Percentiles rank a stretch among this genome's conserved stretches.
Evolutionary conservation across 2,113 vertebrate genomes (phyloP).

Genomic region (rat (Rattus norvegicus)): DNA sequence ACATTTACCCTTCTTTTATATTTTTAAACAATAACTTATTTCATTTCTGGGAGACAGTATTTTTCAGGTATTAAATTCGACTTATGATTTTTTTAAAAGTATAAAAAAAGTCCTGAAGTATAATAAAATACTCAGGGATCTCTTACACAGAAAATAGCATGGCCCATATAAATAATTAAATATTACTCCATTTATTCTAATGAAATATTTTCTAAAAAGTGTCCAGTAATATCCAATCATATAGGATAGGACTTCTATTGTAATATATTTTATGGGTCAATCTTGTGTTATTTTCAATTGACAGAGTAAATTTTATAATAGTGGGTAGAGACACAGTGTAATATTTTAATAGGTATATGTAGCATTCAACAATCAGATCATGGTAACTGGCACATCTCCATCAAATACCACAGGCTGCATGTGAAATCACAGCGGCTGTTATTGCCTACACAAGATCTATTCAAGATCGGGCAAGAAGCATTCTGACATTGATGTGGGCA

Average conservation of each 20-base stretch:
- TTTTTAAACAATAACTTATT: neutral
- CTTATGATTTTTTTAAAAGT: neutral
- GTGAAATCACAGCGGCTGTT: neutral
- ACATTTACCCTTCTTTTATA: neutral
- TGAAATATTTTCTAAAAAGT: neutral
- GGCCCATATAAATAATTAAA: slow-evolving; percentile 5
- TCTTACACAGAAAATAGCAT: neutral
- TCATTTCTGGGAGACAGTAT: neutral
- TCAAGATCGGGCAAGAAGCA: neutral
- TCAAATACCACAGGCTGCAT: neutral
- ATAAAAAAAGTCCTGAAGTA: neutral
- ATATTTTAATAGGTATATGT: neutral
- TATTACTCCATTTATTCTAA: neutral
- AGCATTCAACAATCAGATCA: neutral
- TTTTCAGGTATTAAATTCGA: neutral
- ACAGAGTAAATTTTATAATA: neutral
- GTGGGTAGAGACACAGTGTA: neutral
- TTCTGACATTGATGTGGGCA: neutral
- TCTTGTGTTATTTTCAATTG: neutral
- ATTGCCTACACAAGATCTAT: neutral
- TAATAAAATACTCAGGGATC: neutral
- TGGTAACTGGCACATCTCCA: neutral
- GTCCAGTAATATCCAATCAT: neutral
- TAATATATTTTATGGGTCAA: neutral
- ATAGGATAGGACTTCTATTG: neutral